A percentile compares a stretch with the other conserved stretches of the same genome.
phyloP scores from a whole-genome alignment of 2,797 vertebrate species.

The Ispidina picta region DNA sequence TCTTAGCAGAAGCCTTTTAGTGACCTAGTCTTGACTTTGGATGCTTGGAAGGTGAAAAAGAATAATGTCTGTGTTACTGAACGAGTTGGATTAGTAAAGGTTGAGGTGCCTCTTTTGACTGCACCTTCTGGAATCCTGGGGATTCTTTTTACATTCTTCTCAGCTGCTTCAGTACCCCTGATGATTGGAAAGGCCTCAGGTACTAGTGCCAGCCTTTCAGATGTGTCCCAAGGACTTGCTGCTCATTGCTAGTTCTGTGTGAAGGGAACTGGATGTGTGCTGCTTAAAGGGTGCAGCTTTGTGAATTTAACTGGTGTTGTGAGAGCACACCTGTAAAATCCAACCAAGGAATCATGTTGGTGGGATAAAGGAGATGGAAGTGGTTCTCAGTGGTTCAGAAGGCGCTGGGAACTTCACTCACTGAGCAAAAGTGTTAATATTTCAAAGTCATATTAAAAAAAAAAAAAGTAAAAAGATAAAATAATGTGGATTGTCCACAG shows the following conservation, averaged over 20 bases:
- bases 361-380: background rate
- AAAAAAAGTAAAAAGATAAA: background rate
- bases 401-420: background rate
- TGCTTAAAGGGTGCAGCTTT: background rate
- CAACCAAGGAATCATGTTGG: accelerated
- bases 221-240: accelerated
- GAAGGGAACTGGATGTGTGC: background rate
- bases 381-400: background rate
- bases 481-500: background rate
- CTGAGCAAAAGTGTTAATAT: background rate
- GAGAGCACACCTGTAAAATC: background rate
- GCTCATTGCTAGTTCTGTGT: background rate
- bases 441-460: background rate
- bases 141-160: background rate
- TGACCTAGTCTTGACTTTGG: background rate
- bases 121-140: background rate
- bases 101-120: background rate
- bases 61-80: background rate
- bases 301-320: background rate
- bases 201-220: background rate
- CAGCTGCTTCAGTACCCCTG: background rate
- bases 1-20: background rate
- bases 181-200: background rate
- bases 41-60: background rate
- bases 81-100: background rate